Base-by-base conservation (phyloP, 2,888 invertebrate species). In the Nomada goodeniana region DNA sequence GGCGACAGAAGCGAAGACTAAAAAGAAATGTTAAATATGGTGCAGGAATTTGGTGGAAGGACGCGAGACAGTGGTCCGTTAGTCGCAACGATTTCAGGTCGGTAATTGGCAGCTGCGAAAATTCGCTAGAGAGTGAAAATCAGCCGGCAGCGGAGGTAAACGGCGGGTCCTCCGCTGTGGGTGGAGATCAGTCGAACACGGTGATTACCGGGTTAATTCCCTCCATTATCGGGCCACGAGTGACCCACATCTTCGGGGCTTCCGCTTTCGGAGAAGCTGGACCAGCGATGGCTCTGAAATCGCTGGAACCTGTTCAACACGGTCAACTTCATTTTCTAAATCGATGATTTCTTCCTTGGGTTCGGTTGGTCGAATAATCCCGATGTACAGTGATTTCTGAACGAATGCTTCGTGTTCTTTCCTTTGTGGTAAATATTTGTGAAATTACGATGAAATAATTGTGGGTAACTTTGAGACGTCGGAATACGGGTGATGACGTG, bases 41-140 rank as follows among this genome's bases (percentile, higher is more conserved):
- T n/a, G 50, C 1, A 20, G 5, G 9, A 10, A 42, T 44, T 44
- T 9, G 44, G 4, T 36, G 68, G 20, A 70, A 42, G 55, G 52
- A 29, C 55, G 80, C 55, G 69, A 71, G 64, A 78, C 57, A 42
- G 57, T 55, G 63, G 60, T 29, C 76, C 76, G 84, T 86, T 83
- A 78, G 71, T 50, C 10, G 26, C 29, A 29, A 44, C 73, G 26
- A 67, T 75, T 76, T 11, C 61, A 64, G 75, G 65, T 44, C 60
- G n/a, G 80, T 86, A 82, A 86, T 86, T 82, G 82, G 57, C 59
- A 72, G 78, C 74, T 86, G 78, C 78, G 74, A 64, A 86, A 78
- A 84, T 82, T 82, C 53, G 55, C 68, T 80, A 78, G 84, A 86
- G 84, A 86, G 86, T 86, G 82, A 86, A 84, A 86, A 84, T 82